Base-by-base conservation (phyloP, 2,888 invertebrate species). In the Geotrupes spiniger region DNA sequence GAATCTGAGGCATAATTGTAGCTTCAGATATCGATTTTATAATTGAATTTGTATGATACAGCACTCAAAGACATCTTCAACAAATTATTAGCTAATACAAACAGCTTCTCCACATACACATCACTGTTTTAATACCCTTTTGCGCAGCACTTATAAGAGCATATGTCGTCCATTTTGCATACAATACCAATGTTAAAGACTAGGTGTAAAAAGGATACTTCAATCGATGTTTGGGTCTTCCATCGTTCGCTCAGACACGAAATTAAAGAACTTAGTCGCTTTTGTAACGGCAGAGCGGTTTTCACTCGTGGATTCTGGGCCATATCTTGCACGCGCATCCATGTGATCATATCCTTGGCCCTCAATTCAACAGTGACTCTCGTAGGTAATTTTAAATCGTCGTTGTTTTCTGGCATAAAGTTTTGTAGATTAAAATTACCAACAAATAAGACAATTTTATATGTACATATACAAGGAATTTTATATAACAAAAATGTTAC, bases 301-400 rank as follows among this genome's bases (percentile, higher is more conserved):
- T 84, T 80, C 3, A 89, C 80, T 58, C 93, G 82, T 17, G 96
- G 96, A 79, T 96, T 96, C 78, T 94, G 93, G 1, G 94, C 87
- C 44, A 89, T 76, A 4, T 81, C 79, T 70, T 94, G 94, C 21
- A 96, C 92, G 61, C 84, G 82, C 63, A 87, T 79, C 86, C 92
- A 94, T 16, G 92, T 84, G 54, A 77, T 76, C 74, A 87, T 87
- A 61, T 84, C 83, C 49, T 85, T 84, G 15, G 96, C 94, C 50
- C 81, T 79, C 54, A 92, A 75, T 67, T 83, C 80, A 40, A 95
- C 81, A 41, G 80, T 78, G 21, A 93, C 82, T 67, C 89, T 84
- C 33, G 84, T 78, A 14, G 94, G 93, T 51, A 94, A 74, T 63
- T 87, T 85, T 38, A 87, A 79, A 51, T 85, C 85, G 63, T 84